A percentile compares a stretch with the other conserved stretches of the same genome.
These are phyloP conservation scores for Saturnia japonica DNA, from an alignment of 2,888 invertebrate species.

Conservation along the genomic window DNA sequence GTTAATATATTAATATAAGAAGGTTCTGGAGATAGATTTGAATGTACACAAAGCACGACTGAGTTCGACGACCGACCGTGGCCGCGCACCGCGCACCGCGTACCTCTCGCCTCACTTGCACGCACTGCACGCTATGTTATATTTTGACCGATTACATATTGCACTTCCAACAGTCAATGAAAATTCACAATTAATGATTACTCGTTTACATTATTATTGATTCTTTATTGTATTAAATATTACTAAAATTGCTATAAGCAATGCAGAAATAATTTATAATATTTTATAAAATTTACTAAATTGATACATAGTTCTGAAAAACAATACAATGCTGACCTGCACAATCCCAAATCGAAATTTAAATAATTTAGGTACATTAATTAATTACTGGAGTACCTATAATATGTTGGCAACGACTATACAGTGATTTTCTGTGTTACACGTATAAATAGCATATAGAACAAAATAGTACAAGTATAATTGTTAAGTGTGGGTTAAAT, in stretches of 20 bases:
- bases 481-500: constrained; percentile 31
- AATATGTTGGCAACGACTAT: neutral
- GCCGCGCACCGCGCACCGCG: constrained; percentile 39
- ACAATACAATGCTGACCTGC: neutral
- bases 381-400: neutral
- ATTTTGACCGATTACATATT: constrained; percentile 61
- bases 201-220: constrained; percentile 23
- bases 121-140: constrained; percentile 54
- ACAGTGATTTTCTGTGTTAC: constrained; percentile 4
- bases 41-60: constrained; percentile 27
- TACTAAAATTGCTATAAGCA: no score
- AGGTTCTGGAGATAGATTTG: constrained; percentile 22
- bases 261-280: neutral
- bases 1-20: constrained; percentile 7
- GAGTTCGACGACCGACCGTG: constrained; percentile 72
- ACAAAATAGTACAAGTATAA: constrained; percentile 15
- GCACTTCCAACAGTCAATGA: constrained; percentile 59
- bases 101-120: constrained; percentile 41
- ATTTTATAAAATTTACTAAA: neutral
- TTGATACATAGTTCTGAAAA: neutral
- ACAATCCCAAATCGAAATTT: neutral
- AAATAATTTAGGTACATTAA: neutral
- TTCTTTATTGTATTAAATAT: no score
- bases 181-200: constrained; percentile 56
- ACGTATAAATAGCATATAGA: constrained; percentile 8